A percentile compares a stretch with the other conserved stretches of the same genome.
phyloP scores from a whole-genome alignment of 2,888 invertebrate genomes.

The Zygothrica quintamaculata region DNA sequence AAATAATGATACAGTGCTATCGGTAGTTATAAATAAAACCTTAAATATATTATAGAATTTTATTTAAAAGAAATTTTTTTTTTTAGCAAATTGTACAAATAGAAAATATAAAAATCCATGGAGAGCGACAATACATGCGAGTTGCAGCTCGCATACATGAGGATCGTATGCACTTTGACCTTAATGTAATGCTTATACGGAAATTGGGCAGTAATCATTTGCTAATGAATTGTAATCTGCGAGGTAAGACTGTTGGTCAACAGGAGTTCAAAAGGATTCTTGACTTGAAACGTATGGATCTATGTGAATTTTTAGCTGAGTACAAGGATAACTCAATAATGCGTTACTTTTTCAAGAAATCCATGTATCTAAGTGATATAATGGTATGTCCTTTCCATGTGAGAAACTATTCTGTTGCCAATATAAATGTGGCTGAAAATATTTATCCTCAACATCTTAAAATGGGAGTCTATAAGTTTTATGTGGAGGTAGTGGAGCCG shows the following conservation, averaged over 20 bases:
- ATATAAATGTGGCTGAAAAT: constrained; percentile 36
- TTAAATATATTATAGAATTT: not conserved
- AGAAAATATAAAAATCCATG: constrained; percentile 31
- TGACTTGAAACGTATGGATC: constrained; percentile 47
- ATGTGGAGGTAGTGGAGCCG: constrained; percentile 54
- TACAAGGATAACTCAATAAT: constrained; percentile 29
- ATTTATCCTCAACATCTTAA: constrained; percentile 33
- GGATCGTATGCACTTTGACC: constrained; percentile 47
- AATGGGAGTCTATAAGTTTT: constrained; percentile 62
- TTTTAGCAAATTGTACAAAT: constrained; percentile 25
- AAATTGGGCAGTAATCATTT: constrained; percentile 62
- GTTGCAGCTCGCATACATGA: constrained; percentile 22
- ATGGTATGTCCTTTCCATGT: constrained; percentile 53
- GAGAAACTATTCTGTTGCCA: constrained; percentile 52
- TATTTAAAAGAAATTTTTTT: not conserved
- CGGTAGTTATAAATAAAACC: not conserved
- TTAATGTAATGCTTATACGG: constrained; percentile 35
- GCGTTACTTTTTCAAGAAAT: constrained; percentile 47
- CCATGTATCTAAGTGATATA: constrained; percentile 23
- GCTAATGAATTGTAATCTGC: constrained; percentile 56
- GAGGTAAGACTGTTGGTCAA: not conserved
- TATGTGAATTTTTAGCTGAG: constrained; percentile 59
- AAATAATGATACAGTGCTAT: too few species aligned
- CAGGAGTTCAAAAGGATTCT: constrained; percentile 35
- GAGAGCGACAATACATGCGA: constrained; percentile 48